A percentile compares a stretch with the other conserved stretches of the same genome.
Conservation (phyloP, 1,140 invertebrate genomes). For the Pseudoatta argentina region DNA sequence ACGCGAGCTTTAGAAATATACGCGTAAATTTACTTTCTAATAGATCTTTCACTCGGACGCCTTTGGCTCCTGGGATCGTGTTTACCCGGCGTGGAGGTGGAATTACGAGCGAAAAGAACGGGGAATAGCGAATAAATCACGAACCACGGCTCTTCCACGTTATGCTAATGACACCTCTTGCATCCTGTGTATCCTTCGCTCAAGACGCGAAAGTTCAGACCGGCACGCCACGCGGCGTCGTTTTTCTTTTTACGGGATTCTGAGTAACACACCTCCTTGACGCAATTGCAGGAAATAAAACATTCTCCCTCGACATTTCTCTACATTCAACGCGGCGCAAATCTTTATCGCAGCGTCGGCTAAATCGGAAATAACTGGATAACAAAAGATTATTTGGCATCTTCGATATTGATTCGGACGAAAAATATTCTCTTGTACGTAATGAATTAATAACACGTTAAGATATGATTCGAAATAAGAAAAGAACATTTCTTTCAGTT, state of each 20-base stretch:
- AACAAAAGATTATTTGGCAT: not conserved
- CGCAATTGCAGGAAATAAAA: constrained; percentile 76
- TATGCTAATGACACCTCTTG: constrained; percentile 83
- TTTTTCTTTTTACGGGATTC: constrained; percentile 62
- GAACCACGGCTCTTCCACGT: constrained; percentile 77
- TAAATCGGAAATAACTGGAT: constrained; percentile 6
- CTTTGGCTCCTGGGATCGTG: constrained; percentile 62
- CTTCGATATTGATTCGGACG: not conserved
- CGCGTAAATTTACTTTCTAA: constrained; percentile 59
- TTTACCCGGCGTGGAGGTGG: constrained; percentile 76
- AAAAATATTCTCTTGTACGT: not conserved
- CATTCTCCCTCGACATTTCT: constrained; percentile 64
- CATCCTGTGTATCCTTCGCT: constrained; percentile 79
- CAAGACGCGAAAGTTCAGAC: constrained; percentile 68
- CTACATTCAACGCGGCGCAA: constrained; percentile 43
- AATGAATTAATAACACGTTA: not conserved
- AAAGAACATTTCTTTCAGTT: constrained; percentile 14
- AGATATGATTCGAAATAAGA: no score
- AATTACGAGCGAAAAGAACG: constrained; percentile 80
- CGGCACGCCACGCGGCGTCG: constrained; percentile 57
- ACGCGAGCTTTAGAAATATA: constrained; percentile 32
- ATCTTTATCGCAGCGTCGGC: constrained; percentile 17
- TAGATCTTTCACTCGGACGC: constrained; percentile 55
- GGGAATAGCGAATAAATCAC: constrained; percentile 81
- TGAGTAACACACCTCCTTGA: constrained; percentile 73